A percentile compares a stretch with the other conserved stretches of the same genome.
Conservation (phyloP, 2,113 vertebrate species). For the Vulpes lagopus region DNA sequence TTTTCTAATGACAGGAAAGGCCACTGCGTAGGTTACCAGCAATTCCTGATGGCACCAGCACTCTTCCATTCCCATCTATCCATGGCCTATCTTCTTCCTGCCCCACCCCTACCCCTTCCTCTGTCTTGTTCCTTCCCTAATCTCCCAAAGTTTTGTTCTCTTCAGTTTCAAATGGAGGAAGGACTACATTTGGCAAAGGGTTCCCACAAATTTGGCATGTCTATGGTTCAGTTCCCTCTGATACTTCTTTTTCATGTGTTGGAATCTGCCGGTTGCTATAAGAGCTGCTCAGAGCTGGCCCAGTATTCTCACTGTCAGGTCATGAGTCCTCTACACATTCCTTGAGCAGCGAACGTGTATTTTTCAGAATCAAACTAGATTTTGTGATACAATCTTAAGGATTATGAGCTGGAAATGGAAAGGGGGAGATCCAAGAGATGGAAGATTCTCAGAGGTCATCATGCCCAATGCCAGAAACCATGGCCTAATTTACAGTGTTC, state of each 20-base stretch:
- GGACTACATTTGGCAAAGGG: background rate
- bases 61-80: background rate
- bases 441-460: background rate
- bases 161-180: background rate
- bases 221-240: background rate
- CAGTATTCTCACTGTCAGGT: too few species aligned
- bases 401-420: background rate
- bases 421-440: background rate
- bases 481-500: background rate
- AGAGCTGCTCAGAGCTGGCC: background rate
- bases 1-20: background rate
- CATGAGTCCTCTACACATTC: background rate
- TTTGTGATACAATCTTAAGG: background rate
- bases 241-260: background rate
- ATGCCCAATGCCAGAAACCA: background rate
- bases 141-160: background rate
- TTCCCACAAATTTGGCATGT: background rate
- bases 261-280: background rate
- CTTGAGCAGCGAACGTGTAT: background rate
- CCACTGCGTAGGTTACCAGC: background rate
- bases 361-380: background rate
- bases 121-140: rapidly evolving
- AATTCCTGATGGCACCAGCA: too few species aligned
- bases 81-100: rapidly evolving
- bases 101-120: background rate